Evolutionary conservation across 1,140 invertebrate species (phyloP), one percentile per base, ranked within the genome.

Genomic region (Leptinotarsa undecemlineata): DNA sequence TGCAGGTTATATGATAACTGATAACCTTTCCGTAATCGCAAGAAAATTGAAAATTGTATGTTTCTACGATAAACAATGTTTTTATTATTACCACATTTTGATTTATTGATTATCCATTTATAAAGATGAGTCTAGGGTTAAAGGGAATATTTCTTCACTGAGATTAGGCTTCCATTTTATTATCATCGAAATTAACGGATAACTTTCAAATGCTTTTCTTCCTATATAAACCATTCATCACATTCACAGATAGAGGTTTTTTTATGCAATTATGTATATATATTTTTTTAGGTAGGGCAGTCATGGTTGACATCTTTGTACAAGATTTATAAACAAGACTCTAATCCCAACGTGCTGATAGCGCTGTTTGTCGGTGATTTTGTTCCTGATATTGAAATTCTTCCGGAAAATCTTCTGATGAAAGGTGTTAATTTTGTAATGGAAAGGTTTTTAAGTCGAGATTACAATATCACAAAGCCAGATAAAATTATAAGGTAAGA

Each of bases 311-410:
- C 51, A 17, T 57, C 51, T 5, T 17, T 57, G 51, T 19, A n/a
- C 51, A 15, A 19, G 51, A 19, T 19, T 19, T 57, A 57, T 19
- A 14, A 0, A 19, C 51, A 57, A 57, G 51, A n/a, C n/a, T 81
- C 85, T 57, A 57, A 57, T 57, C 83, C 86, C 51, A 86, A 87
- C 77, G 80, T 89, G 23, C 79, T 91, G 19, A 81, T 88, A 83
- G 89, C 84, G 20, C 90, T 89, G 88, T 76, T 89, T 47, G 85
- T 85, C 71, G 89, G 89, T 26, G 81, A 84, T 61, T 84, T 87
- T 68, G 88, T 89, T n/a, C 74, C 86, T 68, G 80, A 83, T 74
- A 86, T 89, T 83, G 89, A 90, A 81, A 82, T 82, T 26, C 68
- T 89, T 48, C 76, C 84, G n/a, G 86, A 88, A 71, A 84, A 86